Conservation (phyloP, 2,888 invertebrate species). For the Cremastobaeus sp. region DNA sequence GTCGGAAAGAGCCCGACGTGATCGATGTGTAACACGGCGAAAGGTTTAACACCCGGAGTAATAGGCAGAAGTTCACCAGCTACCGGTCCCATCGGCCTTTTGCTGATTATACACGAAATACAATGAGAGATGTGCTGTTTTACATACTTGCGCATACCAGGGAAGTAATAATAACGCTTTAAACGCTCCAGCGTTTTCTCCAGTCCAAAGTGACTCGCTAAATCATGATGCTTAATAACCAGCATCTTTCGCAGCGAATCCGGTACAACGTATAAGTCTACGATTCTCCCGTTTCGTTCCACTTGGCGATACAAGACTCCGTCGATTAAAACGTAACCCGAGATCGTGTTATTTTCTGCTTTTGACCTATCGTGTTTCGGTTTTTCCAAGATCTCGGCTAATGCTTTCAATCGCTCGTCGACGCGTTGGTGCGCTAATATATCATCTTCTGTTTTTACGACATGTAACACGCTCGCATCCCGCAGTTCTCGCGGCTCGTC, state of each 20-base stretch:
- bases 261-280: conserved; percentile 25
- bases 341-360: background rate
- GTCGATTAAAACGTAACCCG: background rate
- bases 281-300: background rate
- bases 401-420: conserved; percentile 19
- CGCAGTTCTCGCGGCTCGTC: conserved; percentile 7
- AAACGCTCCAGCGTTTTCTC: conserved; percentile 50
- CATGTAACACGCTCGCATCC: conserved; percentile 1
- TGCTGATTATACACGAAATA: conserved; percentile 55
- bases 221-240: conserved; percentile 56
- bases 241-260: conserved; percentile 18
- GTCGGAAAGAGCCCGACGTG: conserved; percentile 18
- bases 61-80: conserved; percentile 62
- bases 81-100: conserved; percentile 41
- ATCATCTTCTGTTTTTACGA: conserved; percentile 8
- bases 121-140: conserved; percentile 54
- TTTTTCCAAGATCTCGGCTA: conserved; percentile 24
- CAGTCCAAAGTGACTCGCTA: conserved; percentile 11
- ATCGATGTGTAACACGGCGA: conserved; percentile 58
- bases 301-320: conserved; percentile 16
- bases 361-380: background rate
- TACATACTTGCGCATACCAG: conserved; percentile 54
- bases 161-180: conserved; percentile 58
- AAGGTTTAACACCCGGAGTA: conserved; percentile 54
- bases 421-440: conserved; percentile 17